Evolutionary conservation across 2,888 invertebrate genomes (phyloP).

Genomic region (Ischnura elegans): DNA sequence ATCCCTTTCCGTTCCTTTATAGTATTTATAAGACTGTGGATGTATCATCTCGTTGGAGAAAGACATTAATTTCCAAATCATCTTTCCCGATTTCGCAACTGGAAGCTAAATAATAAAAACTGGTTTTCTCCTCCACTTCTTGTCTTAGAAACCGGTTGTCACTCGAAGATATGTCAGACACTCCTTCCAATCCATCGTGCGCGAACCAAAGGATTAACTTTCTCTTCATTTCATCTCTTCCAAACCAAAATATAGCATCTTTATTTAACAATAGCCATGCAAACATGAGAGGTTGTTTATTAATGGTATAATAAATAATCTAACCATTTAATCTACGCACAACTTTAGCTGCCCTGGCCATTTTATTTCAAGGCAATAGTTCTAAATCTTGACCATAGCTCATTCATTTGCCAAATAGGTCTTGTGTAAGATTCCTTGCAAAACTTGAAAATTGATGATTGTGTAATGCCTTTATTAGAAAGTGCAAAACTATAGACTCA

Average conservation of each 20-base stretch:
- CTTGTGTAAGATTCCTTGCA: too few species aligned
- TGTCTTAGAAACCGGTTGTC: background rate
- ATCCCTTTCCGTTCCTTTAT: background rate
- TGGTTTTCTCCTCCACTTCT: background rate
- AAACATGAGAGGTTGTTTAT: background rate
- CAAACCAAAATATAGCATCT: background rate
- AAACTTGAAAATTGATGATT: too few species aligned
- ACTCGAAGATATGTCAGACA: background rate
- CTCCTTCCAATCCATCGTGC: background rate
- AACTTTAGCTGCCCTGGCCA: background rate
- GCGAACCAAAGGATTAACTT: background rate
- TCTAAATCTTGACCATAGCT: too few species aligned
- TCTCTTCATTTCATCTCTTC: background rate
- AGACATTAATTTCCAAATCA: slow-evolving; percentile 3
- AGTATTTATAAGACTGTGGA: background rate
- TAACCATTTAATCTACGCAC: background rate
- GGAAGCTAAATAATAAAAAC: background rate
- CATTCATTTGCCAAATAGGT: too few species aligned
- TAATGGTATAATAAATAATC: background rate
- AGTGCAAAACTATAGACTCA: too few species aligned
- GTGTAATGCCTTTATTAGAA: too few species aligned
- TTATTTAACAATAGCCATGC: background rate
- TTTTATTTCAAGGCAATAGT: too few species aligned
- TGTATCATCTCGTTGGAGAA: background rate
- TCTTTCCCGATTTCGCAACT: background rate